phyloP scores from a whole-genome alignment of 2,797 vertebrate species.

The Parauchenoglanis ngamensis region DNA sequence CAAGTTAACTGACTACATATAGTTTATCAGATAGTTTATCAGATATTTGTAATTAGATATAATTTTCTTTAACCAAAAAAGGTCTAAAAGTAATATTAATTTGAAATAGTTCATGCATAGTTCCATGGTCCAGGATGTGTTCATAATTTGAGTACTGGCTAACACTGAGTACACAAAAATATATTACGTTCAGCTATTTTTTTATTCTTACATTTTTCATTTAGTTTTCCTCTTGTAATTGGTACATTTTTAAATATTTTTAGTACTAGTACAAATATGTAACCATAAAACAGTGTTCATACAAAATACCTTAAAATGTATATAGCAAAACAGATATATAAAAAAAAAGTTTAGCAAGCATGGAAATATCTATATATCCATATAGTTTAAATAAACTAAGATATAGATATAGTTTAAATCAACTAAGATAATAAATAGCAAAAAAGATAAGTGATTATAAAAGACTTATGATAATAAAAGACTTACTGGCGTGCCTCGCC shows the following conservation, averaged over 20 bases:
- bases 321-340: conserved; percentile 12
- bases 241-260: background rate
- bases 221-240: background rate
- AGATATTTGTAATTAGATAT: background rate
- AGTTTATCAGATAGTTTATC: background rate
- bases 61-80: background rate
- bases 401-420: background rate
- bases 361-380: background rate
- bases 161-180: background rate
- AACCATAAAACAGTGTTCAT: background rate
- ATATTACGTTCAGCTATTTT: background rate
- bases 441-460: background rate
- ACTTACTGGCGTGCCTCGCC: conserved; percentile 94
- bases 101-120: background rate
- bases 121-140: background rate
- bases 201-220: background rate
- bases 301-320: background rate
- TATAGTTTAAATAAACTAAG: too few relatives aligned
- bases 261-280: background rate
- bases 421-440: background rate
- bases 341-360: conserved; percentile 3
- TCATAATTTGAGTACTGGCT: background rate
- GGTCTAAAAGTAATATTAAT: background rate
- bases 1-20: background rate
- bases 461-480: conserved; percentile 47